A percentile compares a stretch with the other conserved stretches of the same genome.
Evolutionary conservation across 2,888 invertebrate genomes (phyloP).

Genomic region (Pristionchus exspectatus): DNA sequence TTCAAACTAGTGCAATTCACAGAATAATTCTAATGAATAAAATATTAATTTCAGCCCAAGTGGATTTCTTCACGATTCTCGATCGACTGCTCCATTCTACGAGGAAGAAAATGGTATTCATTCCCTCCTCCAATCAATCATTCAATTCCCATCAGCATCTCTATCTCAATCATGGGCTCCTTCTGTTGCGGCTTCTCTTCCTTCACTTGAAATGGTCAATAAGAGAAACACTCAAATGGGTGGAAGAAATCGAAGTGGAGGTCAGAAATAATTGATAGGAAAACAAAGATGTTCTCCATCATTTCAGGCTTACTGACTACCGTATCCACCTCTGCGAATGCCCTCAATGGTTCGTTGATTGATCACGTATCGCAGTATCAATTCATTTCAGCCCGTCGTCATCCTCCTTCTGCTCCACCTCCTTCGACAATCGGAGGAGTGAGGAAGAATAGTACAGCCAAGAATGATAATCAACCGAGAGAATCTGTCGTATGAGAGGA

Average conservation of each 20-base stretch:
- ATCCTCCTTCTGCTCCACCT: slow-evolving; percentile 12
- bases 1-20: background rate
- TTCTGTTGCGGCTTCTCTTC: background rate
- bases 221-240: slow-evolving; percentile 25
- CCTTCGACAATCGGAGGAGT: slow-evolving; percentile 34
- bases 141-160: background rate
- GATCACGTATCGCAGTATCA: background rate
- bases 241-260: background rate
- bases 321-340: background rate
- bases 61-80: background rate
- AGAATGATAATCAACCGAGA: slow-evolving; percentile 42
- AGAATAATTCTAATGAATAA: background rate
- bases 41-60: background rate
- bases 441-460: slow-evolving; percentile 26
- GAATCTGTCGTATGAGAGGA: background rate
- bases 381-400: slow-evolving; percentile 18
- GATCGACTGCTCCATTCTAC: slow-evolving; percentile 2
- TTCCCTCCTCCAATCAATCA: background rate
- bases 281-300: background rate
- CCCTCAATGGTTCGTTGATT: slow-evolving; percentile 25
- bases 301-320: slow-evolving; percentile 37
- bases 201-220: slow-evolving; percentile 30
- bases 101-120: slow-evolving; percentile 47
- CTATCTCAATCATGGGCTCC: slow-evolving; percentile 48
- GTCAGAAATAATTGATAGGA: background rate